Conservation (phyloP, 2,888 invertebrate genomes). For the Microctonus hyperodae region DNA sequence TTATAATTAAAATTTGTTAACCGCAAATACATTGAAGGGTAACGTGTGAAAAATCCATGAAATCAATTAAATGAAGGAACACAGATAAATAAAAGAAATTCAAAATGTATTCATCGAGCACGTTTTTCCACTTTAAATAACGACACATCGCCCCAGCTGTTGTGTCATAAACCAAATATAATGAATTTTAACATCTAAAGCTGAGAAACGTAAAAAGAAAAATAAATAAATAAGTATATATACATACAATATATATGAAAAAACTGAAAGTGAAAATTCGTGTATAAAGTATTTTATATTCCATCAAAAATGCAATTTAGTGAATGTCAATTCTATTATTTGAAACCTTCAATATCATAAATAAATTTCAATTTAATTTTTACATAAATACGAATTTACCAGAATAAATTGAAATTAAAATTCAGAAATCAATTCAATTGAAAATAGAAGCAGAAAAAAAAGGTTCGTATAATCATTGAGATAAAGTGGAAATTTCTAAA, state of each 20-base stretch:
- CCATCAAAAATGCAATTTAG: no score
- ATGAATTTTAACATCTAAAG: neutral
- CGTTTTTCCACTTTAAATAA: neutral
- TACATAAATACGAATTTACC: no score
- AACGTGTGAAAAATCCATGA: neutral
- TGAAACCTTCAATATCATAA: neutral
- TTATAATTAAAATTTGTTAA: neutral
- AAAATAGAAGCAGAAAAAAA: neutral
- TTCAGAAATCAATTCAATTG: neutral
- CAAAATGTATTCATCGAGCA: no score
- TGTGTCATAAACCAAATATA: neutral
- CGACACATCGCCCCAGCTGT: neutral
- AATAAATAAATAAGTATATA: neutral
- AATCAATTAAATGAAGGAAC: no score
- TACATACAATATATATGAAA: neutral
- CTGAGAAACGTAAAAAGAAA: neutral
- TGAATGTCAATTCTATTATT: no score
- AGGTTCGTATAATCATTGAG: no score
- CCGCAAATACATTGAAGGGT: neutral
- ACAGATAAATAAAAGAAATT: no score
- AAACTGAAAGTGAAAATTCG: neutral
- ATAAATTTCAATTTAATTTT: no score
- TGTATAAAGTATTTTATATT: neutral
- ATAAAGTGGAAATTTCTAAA: no score
- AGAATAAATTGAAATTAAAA: neutral